Evolutionary conservation across 2,888 invertebrate species (phyloP), one percentile per base, ranked within the genome.

Genomic region (Agonopterix heracliana): DNA sequence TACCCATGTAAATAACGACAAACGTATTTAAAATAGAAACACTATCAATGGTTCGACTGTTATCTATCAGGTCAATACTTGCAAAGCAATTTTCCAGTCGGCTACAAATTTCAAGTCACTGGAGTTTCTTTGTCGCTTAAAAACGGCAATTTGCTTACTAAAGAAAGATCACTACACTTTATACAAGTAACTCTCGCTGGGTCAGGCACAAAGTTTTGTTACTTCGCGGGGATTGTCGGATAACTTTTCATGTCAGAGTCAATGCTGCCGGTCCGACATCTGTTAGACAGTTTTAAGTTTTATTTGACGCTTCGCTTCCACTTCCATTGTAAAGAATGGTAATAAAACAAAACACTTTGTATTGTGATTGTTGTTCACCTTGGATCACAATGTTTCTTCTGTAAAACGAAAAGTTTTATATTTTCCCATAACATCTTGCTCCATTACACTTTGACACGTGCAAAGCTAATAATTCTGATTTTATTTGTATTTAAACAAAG

Each of bases 341-440:
- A 54, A 49, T 64, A 59, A 64, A 63, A 60, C 58, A 56, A 55
- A 57, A 54, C 53, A 64, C 59, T 56, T 58, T 62, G 64, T 62
- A 53, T 56, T 54, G 53, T 50, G 54, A 54, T 58, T 56, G 46
- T 53, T 45, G 52, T 53, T 44, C 56, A 47, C 59, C 49, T 51
- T 54, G 26, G 26, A 26, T 26, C 26, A 26, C 26, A 26, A 26
- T 26, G 26, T 26, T 26, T 17, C 3, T 17, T 26, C 26, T 26
- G 5, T 26, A 26, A 26, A 26, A 26, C 7, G 26, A 26, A 26
- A 26, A 5, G 26, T 26, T 26, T 17, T 26, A 26, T 26, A 26
- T 26, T 26, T 26, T 3, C 7, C 26, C 26, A 5, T 26, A 26
- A 26, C 7, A 26, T 26, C 26, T 26, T 26, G 5, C 26, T 2